These are phyloP conservation scores for Triplophysa dalaica DNA, from an alignment of 2,113 vertebrate genomes.

Conservation along the genomic window DNA sequence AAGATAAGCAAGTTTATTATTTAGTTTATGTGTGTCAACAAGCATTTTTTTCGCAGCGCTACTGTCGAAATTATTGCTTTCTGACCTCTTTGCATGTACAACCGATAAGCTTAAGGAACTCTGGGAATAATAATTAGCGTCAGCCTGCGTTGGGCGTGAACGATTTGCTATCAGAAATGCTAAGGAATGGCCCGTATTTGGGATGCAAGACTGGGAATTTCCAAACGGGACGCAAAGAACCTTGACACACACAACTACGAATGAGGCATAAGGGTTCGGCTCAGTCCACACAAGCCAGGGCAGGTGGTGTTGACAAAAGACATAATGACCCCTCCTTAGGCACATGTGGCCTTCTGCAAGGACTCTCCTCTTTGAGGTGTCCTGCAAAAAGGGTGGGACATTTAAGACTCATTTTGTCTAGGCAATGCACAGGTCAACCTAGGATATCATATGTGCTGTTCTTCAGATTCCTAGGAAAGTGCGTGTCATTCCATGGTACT, in stretches of 20 bases:
- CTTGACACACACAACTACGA: conserved; percentile 17
- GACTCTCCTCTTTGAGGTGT: conserved; percentile 39
- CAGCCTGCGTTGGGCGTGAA: background rate
- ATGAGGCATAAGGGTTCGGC: conserved; percentile 46
- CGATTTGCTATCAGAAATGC: conserved; percentile 23
- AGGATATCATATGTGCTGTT: background rate
- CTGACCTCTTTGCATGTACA: conserved; percentile 4
- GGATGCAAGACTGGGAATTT: conserved; percentile 47
- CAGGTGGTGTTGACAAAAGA: conserved; percentile 45
- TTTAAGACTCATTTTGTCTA: conserved; percentile 16
- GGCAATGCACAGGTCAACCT: conserved; percentile 4
- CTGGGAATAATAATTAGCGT: conserved; percentile 26
- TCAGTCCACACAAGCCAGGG: conserved; percentile 42
- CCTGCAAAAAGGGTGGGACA: conserved; percentile 34
- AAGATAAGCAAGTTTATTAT: background rate
- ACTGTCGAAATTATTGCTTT: background rate
- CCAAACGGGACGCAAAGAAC: conserved; percentile 39
- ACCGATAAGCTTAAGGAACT: conserved; percentile 9
- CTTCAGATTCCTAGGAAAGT: background rate
- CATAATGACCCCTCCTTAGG: conserved; percentile 39
- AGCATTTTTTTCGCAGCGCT: background rate
- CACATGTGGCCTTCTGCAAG: conserved; percentile 41
- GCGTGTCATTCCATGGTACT: background rate
- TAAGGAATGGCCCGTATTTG: conserved; percentile 41
- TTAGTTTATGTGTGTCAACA: background rate